Base-by-base conservation (phyloP, 1,140 invertebrate species). In the Diprion similis region DNA sequence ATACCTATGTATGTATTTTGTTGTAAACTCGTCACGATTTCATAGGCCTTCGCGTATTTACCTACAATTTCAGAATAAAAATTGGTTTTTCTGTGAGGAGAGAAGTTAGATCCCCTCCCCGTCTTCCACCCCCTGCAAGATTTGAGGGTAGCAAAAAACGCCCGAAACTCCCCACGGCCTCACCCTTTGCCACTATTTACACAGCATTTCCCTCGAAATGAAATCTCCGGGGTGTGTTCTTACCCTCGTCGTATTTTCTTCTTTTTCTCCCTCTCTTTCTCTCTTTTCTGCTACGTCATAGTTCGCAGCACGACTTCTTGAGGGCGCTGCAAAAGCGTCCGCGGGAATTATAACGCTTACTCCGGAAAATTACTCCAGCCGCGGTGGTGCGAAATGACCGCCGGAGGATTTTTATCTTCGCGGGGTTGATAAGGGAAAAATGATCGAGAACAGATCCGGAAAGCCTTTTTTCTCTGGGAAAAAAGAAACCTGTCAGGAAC, bases 131-230 rank as follows among this genome's bases (percentile, higher is more conserved):
- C n/a, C 51, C 11, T 4, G 51, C n/a, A 59, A 59, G n/a, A 59
- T 15, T 59, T 17, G n/a, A 59, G 51, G n/a, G 51, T 15, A 59
- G n/a, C 7, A 59, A 59, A 59, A 59, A 59, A 37, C 59, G 13
- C 59, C 13, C 59, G 1, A 15, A 15, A 64, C 59, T 64, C 17
- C 51, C 64, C 70, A 19, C 17, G 59, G 13, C 64, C 59, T 65
- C 13, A 47, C 48, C 70, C n/a, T 17, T 71, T 46, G 59, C 46
- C 11, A 46, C 66, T 73, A 67, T 73, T 73, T 73, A 73, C 71
- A 46, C 71, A 68, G 71, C 24, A 67, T 47, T 73, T 73, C 71
- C 71, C 64, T 73, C 71, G 71, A 73, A 73, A 73, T 73, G 71
- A 73, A 73, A 73, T 73, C 71, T 73, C 13, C 7, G 17, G 64